Conservation (phyloP, 37 sponge, comb jelly and placozoan genomes). For the Spongilla lacustris region DNA sequence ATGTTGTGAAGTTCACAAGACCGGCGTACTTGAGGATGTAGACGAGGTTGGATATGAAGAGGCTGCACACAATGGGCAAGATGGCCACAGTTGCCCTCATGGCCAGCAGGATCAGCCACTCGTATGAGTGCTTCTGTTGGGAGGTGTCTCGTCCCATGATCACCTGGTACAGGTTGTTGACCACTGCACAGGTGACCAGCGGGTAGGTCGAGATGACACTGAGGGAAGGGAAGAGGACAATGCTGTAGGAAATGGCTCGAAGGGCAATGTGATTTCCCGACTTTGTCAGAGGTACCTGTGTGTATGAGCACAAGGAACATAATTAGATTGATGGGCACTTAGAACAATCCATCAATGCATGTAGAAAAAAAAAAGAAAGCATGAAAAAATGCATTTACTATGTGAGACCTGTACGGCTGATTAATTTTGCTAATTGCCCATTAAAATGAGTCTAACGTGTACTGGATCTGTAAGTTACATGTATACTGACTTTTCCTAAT, state of each 20-base stretch:
- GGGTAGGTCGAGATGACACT: constrained; percentile 64
- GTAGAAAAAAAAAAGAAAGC: too few relatives aligned
- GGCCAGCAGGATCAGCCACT: constrained; percentile 7
- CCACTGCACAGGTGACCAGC: constrained; percentile 28
- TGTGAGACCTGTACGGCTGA: too few relatives aligned
- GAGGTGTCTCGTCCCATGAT: constrained; percentile 38
- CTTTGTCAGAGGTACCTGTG: background rate
- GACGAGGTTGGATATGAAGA: constrained; percentile 67
- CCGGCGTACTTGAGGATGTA: constrained; percentile 56
- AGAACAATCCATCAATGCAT: too few relatives aligned
- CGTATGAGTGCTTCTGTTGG: background rate
- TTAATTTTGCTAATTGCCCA: too few relatives aligned
- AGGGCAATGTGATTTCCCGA: constrained; percentile 6
- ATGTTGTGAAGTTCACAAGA: constrained; percentile 38
- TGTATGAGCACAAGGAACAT: too few relatives aligned
- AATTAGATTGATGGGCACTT: too few relatives aligned
- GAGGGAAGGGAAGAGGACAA: constrained; percentile 68
- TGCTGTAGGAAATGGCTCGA: constrained; percentile 46
- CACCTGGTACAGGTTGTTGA: constrained; percentile 57
- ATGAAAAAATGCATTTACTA: too few relatives aligned
- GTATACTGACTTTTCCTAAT: too few relatives aligned
- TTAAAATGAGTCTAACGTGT: too few relatives aligned
- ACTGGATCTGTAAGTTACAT: too few relatives aligned
- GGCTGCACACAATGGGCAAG: constrained; percentile 51
- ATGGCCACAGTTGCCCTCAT: constrained; percentile 25